Conservation (phyloP, 2,113 vertebrate species). For the Hemiscyllium ocellatum region DNA sequence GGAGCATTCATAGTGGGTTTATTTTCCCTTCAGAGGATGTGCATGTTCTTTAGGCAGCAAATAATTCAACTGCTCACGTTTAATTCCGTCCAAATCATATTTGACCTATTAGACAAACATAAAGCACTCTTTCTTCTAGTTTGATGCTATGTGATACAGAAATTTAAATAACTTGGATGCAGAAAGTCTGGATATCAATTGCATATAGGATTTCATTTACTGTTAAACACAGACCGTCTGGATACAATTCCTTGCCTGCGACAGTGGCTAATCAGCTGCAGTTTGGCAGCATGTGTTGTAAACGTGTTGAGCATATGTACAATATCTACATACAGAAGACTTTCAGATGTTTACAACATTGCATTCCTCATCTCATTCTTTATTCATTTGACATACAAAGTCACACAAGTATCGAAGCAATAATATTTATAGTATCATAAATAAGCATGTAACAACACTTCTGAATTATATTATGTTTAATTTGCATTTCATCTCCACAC, state of each 20-base stretch:
- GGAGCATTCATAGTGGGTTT: background rate
- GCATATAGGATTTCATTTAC: background rate
- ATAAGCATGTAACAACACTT: background rate
- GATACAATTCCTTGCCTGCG: conserved; percentile 1
- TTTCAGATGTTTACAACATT: conserved; percentile 12
- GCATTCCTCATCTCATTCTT: background rate
- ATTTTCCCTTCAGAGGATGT: background rate
- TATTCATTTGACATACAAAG: background rate
- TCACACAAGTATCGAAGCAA: background rate
- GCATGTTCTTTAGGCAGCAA: background rate
- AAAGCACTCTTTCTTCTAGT: conserved; percentile 3
- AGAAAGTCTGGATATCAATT: background rate
- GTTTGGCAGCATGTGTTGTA: background rate
- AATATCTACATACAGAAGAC: background rate
- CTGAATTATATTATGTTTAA: background rate
- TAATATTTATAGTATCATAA: background rate
- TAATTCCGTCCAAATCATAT: background rate
- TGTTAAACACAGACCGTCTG: background rate
- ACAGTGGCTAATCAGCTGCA: background rate
- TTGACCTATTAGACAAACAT: background rate
- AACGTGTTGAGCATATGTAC: background rate
- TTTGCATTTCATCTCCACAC: background rate
- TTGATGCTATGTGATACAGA: background rate
- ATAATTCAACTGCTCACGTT: background rate
- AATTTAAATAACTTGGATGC: background rate